A percentile compares a stretch with the other conserved stretches of the same genome.
These are phyloP conservation scores for Apamea epomidion DNA, from an alignment of 2,888 invertebrate genomes.

Conservation along the genomic window DNA sequence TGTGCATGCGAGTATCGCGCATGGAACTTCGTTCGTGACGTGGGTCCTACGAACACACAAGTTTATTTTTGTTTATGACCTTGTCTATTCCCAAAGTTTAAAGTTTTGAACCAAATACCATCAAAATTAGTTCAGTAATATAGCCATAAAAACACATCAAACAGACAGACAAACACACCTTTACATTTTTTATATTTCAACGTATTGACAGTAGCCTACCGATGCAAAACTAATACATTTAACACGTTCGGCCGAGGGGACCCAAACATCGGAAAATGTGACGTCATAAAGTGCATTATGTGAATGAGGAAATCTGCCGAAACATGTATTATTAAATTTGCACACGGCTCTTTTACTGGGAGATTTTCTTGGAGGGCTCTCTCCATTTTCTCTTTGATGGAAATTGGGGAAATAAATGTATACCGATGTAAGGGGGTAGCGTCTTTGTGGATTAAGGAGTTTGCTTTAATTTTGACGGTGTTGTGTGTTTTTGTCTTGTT, in stretches of 20 bases:
- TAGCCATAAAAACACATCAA: background rate
- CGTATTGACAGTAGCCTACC: slow-evolving; percentile 68
- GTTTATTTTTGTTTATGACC: background rate
- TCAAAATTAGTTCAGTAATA: background rate
- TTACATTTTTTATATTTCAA: background rate
- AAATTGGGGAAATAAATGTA: slow-evolving; percentile 61
- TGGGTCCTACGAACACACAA: background rate
- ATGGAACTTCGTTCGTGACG: background rate
- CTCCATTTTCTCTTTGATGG: slow-evolving; percentile 57
- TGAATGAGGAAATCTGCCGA: slow-evolving; percentile 65
- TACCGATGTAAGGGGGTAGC: slow-evolving; percentile 43
- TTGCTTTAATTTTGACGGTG: slow-evolving; percentile 24
- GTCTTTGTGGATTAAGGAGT: slow-evolving; percentile 46
- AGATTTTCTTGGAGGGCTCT: slow-evolving; percentile 62
- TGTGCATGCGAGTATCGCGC: background rate
- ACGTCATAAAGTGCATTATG: slow-evolving; percentile 68
- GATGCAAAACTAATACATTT: slow-evolving; percentile 82
- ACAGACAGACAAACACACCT: background rate
- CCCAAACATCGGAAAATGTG: slow-evolving; percentile 62
- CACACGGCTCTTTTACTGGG: slow-evolving; percentile 53
- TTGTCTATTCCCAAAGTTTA: background rate
- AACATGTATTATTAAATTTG: slow-evolving; percentile 71
- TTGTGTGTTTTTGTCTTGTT: slow-evolving; percentile 13
- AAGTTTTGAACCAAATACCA: background rate
- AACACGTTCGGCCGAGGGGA: slow-evolving; percentile 71